phyloP scores from a whole-genome alignment of 2,797 vertebrate genomes.

The Pelobates cultripes region DNA sequence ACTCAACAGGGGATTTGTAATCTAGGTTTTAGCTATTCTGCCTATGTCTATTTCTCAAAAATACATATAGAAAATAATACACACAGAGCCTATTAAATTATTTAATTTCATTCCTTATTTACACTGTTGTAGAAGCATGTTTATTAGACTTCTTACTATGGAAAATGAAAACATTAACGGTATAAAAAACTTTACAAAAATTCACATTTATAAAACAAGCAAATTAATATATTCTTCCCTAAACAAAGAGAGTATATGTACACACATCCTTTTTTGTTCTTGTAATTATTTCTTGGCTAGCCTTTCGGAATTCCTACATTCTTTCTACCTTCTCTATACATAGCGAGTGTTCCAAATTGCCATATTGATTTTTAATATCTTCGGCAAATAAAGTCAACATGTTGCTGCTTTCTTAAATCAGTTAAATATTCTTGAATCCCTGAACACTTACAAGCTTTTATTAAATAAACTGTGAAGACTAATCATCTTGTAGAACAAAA shows the following conservation, averaged over 20 bases:
- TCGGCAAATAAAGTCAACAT: not conserved
- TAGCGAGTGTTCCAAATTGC: not conserved
- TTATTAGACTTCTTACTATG: no score
- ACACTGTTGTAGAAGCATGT: no score
- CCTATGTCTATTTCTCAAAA: no score
- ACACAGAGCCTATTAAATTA: no score
- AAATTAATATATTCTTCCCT: no score
- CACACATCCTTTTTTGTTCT: not conserved
- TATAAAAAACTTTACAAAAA: no score
- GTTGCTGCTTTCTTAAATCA: not conserved
- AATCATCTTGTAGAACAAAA: not conserved
- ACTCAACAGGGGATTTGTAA: no score
- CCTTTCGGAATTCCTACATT: not conserved
- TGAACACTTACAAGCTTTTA: not conserved
- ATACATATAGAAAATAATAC: no score
- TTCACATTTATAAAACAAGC: no score
- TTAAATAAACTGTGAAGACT: not conserved
- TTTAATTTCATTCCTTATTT: no score
- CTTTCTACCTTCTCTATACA: not conserved
- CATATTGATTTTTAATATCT: not conserved
- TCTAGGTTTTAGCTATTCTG: no score
- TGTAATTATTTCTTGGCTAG: not conserved
- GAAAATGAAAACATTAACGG: no score
- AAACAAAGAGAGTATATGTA: not conserved
- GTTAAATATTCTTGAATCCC: not conserved